Conservation (phyloP, 1,140 invertebrate species). For the Drosophila paulistorum region DNA sequence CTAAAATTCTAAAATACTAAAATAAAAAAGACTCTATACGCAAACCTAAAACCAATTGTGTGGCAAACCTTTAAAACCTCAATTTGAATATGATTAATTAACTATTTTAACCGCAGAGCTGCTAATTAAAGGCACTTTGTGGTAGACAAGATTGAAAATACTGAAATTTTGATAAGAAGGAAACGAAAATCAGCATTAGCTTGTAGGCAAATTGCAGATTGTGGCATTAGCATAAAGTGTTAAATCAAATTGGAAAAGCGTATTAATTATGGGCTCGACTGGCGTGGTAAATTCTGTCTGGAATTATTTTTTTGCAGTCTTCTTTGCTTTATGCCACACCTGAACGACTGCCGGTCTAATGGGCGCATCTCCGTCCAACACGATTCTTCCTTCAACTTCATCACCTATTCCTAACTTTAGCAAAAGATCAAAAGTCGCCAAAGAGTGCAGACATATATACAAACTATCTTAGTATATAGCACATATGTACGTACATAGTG, state of each 20-base stretch:
- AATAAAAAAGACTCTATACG: no score
- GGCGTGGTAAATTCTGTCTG: conserved; percentile 10
- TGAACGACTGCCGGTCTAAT: conserved; percentile 69
- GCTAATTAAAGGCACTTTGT: background rate
- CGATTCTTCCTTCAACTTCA: conserved; percentile 12
- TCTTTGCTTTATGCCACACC: conserved; percentile 41
- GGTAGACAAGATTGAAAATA: background rate
- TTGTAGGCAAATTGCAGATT: conserved; percentile 26
- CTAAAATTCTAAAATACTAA: no score
- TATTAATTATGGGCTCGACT: conserved; percentile 53
- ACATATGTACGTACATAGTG: background rate
- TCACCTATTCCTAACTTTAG: conserved; percentile 6
- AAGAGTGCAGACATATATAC: no score
- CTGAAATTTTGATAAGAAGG: background rate
- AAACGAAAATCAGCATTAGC: conserved; percentile 8
- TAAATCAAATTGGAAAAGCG: conserved; percentile 51
- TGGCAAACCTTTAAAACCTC: no score
- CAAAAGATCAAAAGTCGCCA: conserved; percentile 68
- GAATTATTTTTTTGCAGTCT: background rate
- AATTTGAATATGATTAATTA: no score
- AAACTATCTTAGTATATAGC: background rate
- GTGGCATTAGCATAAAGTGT: conserved; percentile 29
- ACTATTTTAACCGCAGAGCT: no score
- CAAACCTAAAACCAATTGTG: no score
- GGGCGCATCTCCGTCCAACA: conserved; percentile 61